Conservation (phyloP, 2,888 invertebrate genomes). For the Epinotia bilunana region DNA sequence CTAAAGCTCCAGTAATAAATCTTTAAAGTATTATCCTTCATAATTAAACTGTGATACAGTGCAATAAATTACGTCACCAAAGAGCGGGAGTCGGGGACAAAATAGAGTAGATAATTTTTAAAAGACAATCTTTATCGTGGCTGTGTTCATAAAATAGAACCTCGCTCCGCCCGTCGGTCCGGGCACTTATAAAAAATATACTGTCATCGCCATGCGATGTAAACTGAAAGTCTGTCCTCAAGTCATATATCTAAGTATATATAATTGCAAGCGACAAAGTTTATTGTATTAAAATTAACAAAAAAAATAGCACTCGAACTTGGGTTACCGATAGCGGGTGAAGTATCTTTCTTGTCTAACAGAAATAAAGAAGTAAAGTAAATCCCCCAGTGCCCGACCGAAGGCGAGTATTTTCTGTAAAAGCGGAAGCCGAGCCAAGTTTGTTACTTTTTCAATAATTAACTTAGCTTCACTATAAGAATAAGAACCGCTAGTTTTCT, state of each 20-base stretch:
- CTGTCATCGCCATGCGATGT: not conserved
- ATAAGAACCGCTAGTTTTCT: constrained; percentile 20
- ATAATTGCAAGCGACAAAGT: constrained; percentile 2
- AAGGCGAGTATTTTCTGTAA: constrained; percentile 41
- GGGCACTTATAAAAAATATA: constrained; percentile 22
- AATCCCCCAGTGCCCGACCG: constrained; percentile 36
- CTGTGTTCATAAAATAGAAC: constrained; percentile 34
- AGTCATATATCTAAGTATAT: not conserved
- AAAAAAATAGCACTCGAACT: not conserved
- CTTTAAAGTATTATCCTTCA: constrained; percentile 55
- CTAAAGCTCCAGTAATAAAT: constrained; percentile 54
- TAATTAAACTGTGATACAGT: constrained; percentile 62
- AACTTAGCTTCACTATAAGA: constrained; percentile 29
- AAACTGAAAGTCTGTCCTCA: not conserved
- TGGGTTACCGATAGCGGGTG: constrained; percentile 9
- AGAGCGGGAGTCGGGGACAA: constrained; percentile 48
- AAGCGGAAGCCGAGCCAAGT: constrained; percentile 38
- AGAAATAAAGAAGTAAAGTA: constrained; percentile 34
- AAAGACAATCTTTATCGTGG: constrained; percentile 38
- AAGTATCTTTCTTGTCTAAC: constrained; percentile 34
- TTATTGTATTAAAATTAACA: constrained; percentile 1
- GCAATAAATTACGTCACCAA: constrained; percentile 59
- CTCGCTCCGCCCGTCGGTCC: constrained; percentile 12
- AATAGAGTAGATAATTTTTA: constrained; percentile 45
- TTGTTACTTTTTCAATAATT: constrained; percentile 43